Percentiles rank a stretch among this genome's conserved stretches.
phyloP scores from a whole-genome alignment of 2,797 vertebrate species.

The Gobionotothen gibberifrons region DNA sequence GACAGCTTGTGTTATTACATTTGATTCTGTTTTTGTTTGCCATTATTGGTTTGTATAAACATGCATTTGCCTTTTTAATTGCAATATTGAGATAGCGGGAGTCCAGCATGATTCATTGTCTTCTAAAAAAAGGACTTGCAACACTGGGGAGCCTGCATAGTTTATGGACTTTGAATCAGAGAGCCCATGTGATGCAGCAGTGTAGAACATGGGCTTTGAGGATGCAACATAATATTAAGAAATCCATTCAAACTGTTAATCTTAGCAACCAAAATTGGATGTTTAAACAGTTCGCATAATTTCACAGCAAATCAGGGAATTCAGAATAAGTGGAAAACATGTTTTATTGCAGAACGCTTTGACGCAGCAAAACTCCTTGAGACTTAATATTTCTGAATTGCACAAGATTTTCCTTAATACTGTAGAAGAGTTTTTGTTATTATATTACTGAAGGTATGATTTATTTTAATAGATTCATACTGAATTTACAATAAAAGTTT shows the following conservation, averaged over 20 bases:
- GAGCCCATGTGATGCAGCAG: constrained; percentile 29
- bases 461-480: background rate
- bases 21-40: constrained; percentile 45
- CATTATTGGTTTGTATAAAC: constrained; percentile 58
- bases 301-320: constrained; percentile 34
- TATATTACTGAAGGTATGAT: constrained; percentile 18
- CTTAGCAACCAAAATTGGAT: constrained; percentile 28
- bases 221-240: constrained; percentile 40
- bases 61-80: constrained; percentile 67
- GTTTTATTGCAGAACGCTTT: constrained; percentile 35
- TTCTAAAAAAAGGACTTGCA: constrained; percentile 29
- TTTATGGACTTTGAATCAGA: constrained; percentile 42
- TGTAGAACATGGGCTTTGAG: constrained; percentile 17
- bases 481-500: background rate
- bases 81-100: constrained; percentile 51
- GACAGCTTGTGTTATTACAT: constrained; percentile 50
- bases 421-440: constrained; percentile 5
- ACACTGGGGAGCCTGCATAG: constrained; percentile 11
- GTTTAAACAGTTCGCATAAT: constrained; percentile 35
- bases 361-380: background rate
- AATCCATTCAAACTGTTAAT: constrained; percentile 41
- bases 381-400: no score
- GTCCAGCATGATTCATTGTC: constrained; percentile 60
- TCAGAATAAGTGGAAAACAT: constrained; percentile 26
- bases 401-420: no score